phyloP scores from a whole-genome alignment of 2,797 vertebrate species.

The Mico argentatus region DNA sequence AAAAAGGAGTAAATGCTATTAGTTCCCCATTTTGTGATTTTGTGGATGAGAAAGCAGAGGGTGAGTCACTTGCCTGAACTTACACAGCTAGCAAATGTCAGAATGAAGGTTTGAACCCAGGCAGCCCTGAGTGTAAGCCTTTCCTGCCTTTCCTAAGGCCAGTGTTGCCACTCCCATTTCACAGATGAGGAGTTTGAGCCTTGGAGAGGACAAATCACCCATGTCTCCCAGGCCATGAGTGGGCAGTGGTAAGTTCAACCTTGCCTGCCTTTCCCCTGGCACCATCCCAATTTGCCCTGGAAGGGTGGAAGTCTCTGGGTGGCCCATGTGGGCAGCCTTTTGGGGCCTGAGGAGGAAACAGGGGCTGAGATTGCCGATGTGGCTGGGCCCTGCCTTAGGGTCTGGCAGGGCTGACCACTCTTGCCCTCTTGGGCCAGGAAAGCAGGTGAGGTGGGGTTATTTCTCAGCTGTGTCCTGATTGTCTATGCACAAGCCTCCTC shows the following conservation, averaged over 20 bases:
- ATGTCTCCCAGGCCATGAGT: too few species aligned
- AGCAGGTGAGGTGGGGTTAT: background rate
- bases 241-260: background rate
- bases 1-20: background rate
- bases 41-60: background rate
- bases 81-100: background rate
- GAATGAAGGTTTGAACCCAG: background rate
- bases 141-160: background rate
- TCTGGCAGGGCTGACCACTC: background rate
- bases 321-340: background rate
- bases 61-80: background rate
- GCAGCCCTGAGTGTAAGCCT: background rate
- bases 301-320: background rate
- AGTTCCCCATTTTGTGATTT: background rate
- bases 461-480: background rate
- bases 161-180: background rate
- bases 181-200: background rate
- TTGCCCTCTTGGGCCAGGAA: background rate
- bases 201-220: background rate
- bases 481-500: background rate
- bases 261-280: background rate
- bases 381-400: background rate
- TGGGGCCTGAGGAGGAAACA: background rate
- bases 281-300: background rate
- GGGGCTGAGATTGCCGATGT: background rate